Evolutionary conservation across 1,140 invertebrate genomes (phyloP), one percentile per base, ranked within the genome.

Genomic region (Pseudomyrmex sp.): DNA sequence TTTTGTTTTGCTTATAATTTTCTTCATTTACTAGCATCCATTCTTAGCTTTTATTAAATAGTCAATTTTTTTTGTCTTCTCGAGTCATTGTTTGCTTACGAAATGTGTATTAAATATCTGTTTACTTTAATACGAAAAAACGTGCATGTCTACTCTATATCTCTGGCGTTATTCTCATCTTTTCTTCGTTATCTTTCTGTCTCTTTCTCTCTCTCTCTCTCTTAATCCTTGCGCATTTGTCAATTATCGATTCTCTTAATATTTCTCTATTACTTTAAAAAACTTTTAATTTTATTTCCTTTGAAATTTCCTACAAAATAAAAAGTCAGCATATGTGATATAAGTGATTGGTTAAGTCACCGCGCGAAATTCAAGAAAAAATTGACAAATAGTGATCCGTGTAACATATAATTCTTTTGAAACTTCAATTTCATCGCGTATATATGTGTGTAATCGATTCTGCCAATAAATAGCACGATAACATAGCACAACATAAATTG

Each of bases 101-200:
- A 73, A 82, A 74, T 62, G 62, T 46, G 56, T 73, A 52, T n/a
- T 79, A 80, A 84, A 66, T 73, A 52, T 52, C 59, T 73, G 84
- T 83, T 2, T n/a, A 18, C 18, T 18, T 18, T 70, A 68, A 69
- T 59, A 18, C 68, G 73, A 66, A 74, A 66, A 61, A 83, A 85
- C 44, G 68, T 48, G 58, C 23, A 20, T 52, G n/a, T 52, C 61
- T 70, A 13, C 65, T 59, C 68, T 18, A 26, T 20, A 12, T 62
- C 10, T 13, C 58, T 18, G 10, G 15, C 3, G 7, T 70, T 59
- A 26, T 18, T 48, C 35, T 59, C 65, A 23, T 23, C 20, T 23
- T 23, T 1, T 23, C 20, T 23, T 23, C 20, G 20, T 23, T 26
- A 26, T 26, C 26, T 26, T 26, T 23, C 20, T 23, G 20, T 26